Percentiles rank a stretch among this genome's conserved stretches.
phyloP scores from a whole-genome alignment of 2,888 invertebrate genomes.

The Limnephilus lunatus region DNA sequence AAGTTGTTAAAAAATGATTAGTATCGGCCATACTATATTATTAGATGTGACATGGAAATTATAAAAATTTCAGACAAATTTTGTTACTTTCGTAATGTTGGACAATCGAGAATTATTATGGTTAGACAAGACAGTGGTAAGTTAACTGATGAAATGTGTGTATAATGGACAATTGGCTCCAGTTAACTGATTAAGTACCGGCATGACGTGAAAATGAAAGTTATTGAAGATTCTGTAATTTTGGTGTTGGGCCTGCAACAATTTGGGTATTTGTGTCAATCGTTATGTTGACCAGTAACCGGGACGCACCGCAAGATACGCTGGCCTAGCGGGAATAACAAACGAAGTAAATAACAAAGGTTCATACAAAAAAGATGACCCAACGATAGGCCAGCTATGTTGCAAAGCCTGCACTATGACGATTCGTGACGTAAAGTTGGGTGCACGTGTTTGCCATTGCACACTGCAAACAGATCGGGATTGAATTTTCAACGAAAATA shows the following conservation, averaged over 20 bases:
- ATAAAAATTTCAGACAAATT: background rate
- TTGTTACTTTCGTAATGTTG: background rate
- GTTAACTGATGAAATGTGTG: background rate
- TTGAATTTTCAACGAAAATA: no score
- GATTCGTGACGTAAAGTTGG: no score
- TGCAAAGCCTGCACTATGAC: no score
- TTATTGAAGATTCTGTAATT: background rate
- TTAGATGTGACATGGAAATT: background rate
- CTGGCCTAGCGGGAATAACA: background rate
- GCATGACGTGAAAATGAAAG: background rate
- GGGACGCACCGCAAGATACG: background rate
- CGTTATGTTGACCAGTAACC: background rate
- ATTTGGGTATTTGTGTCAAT: background rate
- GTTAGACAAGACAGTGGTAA: background rate
- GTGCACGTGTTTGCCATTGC: no score
- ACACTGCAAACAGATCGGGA: no score
- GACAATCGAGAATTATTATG: background rate
- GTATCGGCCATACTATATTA: background rate
- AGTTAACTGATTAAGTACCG: background rate
- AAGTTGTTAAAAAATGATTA: background rate
- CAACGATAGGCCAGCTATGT: no score
- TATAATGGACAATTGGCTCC: background rate
- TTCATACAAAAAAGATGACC: no score
- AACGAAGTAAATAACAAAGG: background rate
- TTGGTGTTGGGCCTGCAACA: background rate